A percentile compares a stretch with the other conserved stretches of the same genome.
These are phyloP conservation scores for Oreotrochilus melanogaster DNA, from an alignment of 2,113 vertebrate genomes.

Conservation along the genomic window DNA sequence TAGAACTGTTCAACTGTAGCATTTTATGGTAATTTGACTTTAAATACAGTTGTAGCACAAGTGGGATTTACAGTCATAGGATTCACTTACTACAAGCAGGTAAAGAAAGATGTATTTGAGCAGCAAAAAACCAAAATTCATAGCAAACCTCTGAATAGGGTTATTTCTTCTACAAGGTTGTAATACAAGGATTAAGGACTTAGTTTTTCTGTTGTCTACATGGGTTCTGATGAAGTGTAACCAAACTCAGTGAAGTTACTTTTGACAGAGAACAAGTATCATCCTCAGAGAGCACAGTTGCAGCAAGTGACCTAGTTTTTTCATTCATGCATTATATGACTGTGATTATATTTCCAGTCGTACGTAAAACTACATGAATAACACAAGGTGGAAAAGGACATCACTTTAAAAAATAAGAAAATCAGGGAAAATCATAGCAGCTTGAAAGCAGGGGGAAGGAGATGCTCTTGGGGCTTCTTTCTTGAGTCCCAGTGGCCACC, in stretches of 20 bases:
- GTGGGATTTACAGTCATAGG: neutral
- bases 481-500: neutral
- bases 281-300: neutral
- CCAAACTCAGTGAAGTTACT: neutral
- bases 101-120: neutral
- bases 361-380: neutral
- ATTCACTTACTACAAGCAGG: neutral
- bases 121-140: neutral
- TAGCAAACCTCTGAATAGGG: rapidly evolving
- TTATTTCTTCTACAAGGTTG: neutral
- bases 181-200: neutral
- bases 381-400: neutral
- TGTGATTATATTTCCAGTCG: neutral
- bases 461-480: neutral
- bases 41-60: neutral
- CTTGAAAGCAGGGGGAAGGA: neutral
- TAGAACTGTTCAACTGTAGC: neutral
- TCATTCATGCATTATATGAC: rapidly evolving
- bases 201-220: neutral
- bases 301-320: neutral
- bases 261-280: neutral
- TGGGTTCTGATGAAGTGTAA: neutral
- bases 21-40: neutral
- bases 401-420: neutral
- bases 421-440: neutral